A percentile compares a stretch with the other conserved stretches of the same genome.
Conservation (phyloP, 2,888 invertebrate species). For the Dryocosmus kuriphilus region DNA sequence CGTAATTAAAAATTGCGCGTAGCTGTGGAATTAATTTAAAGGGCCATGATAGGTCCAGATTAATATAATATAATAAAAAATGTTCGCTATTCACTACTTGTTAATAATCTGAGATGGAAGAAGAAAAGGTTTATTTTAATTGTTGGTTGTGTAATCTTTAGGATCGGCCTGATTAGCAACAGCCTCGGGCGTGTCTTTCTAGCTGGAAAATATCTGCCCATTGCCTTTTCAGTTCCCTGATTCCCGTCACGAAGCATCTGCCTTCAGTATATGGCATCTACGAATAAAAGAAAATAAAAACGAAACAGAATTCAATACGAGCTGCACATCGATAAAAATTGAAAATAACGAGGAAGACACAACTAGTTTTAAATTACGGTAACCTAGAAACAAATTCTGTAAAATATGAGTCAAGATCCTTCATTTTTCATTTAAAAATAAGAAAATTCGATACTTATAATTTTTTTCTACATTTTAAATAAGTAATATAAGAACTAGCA, state of each 20-base stretch:
- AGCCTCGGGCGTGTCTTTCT: conserved; percentile 28
- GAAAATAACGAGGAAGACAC: conserved; percentile 34
- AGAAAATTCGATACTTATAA: no score
- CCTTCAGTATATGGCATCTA: conserved; percentile 21
- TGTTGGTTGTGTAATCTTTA: not conserved
- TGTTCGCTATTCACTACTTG: not conserved
- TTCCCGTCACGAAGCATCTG: conserved; percentile 34
- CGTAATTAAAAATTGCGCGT: not conserved
- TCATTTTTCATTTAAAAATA: no score
- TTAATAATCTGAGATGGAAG: not conserved
- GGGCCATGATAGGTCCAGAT: not conserved
- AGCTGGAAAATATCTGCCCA: conserved; percentile 17
- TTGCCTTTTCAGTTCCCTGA: conserved; percentile 29
- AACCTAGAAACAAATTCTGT: not conserved
- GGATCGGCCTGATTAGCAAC: conserved; percentile 27
- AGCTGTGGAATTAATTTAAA: not conserved
- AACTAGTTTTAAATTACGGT: conserved; percentile 31
- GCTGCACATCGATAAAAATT: conserved; percentile 26
- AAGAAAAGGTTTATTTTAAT: conserved; percentile 1
- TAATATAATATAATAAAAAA: not conserved
- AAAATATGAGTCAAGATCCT: no score
- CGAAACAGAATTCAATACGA: conserved; percentile 23
- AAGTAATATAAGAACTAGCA: no score
- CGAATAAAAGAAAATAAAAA: conserved; percentile 25
- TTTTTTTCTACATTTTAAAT: no score